Evolutionary conservation across 2,888 invertebrate species (phyloP).

Genomic region (Aleiodes leptofemur): DNA sequence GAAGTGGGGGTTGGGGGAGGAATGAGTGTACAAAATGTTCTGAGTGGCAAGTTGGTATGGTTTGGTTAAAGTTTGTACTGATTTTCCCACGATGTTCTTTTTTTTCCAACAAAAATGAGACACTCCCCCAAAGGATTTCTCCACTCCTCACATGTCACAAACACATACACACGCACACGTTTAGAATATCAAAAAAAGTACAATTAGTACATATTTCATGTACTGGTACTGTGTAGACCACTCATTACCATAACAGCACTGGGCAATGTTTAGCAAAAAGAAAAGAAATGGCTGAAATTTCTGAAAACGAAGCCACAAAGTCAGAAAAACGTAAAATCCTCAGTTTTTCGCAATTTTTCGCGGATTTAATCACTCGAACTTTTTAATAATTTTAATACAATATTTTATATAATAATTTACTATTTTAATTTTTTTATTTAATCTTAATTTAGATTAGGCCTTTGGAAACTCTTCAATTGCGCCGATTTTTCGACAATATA

Average conservation of each 20-base stretch:
- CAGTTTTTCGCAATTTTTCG: background rate
- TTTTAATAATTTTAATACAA: too few relatives aligned
- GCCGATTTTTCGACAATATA: background rate
- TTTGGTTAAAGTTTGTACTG: background rate
- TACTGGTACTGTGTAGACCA: too few relatives aligned
- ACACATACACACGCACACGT: background rate
- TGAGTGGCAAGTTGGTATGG: background rate
- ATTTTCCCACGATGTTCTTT: background rate
- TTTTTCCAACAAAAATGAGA: background rate
- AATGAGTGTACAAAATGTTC: background rate
- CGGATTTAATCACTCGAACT: too few relatives aligned
- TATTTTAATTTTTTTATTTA: too few relatives aligned
- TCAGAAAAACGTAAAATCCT: background rate
- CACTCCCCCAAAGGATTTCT: background rate
- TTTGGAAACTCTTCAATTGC: constrained; percentile 57
- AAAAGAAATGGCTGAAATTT: background rate
- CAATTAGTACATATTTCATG: too few relatives aligned
- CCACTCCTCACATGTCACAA: background rate
- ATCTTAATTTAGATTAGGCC: constrained; percentile 48
- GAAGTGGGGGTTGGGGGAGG: background rate
- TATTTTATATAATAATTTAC: too few relatives aligned
- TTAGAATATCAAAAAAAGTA: background rate
- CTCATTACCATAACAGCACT: background rate
- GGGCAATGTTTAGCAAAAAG: background rate
- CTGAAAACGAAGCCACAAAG: background rate